A percentile compares a stretch with the other conserved stretches of the same genome.
These are phyloP conservation scores for Eristalis pertinax DNA, from an alignment of 2,888 invertebrate species.

Conservation along the genomic window DNA sequence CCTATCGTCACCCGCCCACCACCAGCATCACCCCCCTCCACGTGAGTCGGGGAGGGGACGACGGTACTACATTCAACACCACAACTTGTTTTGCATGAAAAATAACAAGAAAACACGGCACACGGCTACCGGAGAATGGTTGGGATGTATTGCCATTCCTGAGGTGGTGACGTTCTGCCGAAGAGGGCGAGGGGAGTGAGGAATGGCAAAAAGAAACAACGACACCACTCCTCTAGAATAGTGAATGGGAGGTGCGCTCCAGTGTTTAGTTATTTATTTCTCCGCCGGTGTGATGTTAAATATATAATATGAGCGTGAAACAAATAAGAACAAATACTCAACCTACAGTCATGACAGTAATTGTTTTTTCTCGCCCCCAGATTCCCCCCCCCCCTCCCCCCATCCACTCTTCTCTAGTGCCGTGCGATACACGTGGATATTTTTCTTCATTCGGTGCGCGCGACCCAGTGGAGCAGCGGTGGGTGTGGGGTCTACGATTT, in stretches of 20 bases:
- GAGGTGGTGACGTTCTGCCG: neutral
- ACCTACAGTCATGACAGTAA: constrained; percentile 53
- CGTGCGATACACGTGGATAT: constrained; percentile 24
- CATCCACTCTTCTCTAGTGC: neutral
- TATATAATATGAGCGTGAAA: constrained; percentile 42
- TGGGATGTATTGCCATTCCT: neutral
- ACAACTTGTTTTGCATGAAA: constrained; percentile 43
- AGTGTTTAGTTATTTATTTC: constrained; percentile 60
- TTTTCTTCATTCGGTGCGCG: constrained; percentile 3
- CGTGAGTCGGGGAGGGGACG: no score
- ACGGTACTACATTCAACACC: neutral
- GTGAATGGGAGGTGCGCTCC: constrained; percentile 21
- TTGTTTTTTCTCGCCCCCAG: constrained; percentile 55
- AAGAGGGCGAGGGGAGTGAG: no score
- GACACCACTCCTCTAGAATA: constrained; percentile 16
- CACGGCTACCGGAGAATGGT: neutral
- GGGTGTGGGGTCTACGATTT: neutral
- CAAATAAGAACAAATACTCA: constrained; percentile 47
- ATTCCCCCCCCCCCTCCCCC: neutral
- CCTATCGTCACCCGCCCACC: constrained; percentile 13
- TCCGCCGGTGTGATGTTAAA: constrained; percentile 51
- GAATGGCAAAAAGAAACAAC: neutral
- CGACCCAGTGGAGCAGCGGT: neutral
- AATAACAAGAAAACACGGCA: constrained; percentile 43
- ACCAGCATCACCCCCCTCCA: neutral